Evolutionary conservation across 2,113 vertebrate species (phyloP).

Genomic region (Alectura lathami): DNA sequence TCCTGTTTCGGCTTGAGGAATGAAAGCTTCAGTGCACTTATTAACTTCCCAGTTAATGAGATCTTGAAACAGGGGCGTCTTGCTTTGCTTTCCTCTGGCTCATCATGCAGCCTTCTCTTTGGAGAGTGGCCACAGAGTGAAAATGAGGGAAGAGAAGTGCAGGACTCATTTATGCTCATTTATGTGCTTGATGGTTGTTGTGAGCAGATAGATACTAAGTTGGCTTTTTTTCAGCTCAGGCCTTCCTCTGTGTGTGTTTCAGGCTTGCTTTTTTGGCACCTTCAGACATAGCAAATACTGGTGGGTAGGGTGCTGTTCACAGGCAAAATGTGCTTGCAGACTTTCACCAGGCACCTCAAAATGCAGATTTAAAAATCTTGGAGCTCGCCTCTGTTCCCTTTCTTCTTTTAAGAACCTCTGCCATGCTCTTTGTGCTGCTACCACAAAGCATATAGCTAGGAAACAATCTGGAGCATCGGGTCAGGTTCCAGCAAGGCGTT

Average conservation of each 20-base stretch:
- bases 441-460: not conserved
- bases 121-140: constrained; percentile 50
- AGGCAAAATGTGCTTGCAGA: constrained; percentile 17
- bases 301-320: constrained; percentile 23
- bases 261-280: constrained; percentile 37
- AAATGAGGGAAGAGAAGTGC: constrained; percentile 30
- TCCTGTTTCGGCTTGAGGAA: constrained; percentile 38
- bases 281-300: not conserved
- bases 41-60: constrained; percentile 61
- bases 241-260: constrained; percentile 27
- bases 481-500: not conserved
- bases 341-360: constrained; percentile 6
- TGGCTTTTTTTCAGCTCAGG: constrained; percentile 34
- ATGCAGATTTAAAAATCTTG: not conserved
- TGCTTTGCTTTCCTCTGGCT: constrained; percentile 53
- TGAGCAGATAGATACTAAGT: constrained; percentile 23
- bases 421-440: fast-evolving
- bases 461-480: not conserved
- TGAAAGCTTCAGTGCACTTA: constrained; percentile 59
- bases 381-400: not conserved
- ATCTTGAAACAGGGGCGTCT: constrained; percentile 24
- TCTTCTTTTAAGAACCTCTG: not conserved
- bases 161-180: constrained; percentile 36
- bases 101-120: constrained; percentile 12
- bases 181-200: constrained; percentile 16